Evolutionary conservation across 1,140 invertebrate species (phyloP).

Genomic region (Mactra quadrangularis): DNA sequence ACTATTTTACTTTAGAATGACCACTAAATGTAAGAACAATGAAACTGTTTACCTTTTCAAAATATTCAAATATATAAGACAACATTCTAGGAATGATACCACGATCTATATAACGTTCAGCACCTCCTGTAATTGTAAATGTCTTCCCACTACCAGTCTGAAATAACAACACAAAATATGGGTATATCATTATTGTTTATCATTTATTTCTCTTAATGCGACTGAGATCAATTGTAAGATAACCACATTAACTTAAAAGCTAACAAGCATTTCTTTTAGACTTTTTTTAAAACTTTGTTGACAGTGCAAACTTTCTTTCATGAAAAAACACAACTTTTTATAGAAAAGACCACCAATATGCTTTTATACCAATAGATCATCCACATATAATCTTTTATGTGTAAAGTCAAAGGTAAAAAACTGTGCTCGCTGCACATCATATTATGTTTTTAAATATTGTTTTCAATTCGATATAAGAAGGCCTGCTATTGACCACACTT

Average conservation of each 20-base stretch:
- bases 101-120: constrained; percentile 81
- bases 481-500: too few relatives aligned
- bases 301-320: too few relatives aligned
- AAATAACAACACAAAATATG: background rate
- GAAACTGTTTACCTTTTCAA: constrained; percentile 76
- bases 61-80: constrained; percentile 83
- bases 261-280: background rate
- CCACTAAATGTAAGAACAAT: too few relatives aligned
- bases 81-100: constrained; percentile 84
- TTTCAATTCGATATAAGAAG: too few relatives aligned
- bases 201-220: background rate
- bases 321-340: too few relatives aligned
- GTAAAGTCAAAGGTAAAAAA: too few relatives aligned
- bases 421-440: too few relatives aligned
- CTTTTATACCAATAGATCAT: too few relatives aligned
- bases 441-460: too few relatives aligned
- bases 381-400: too few relatives aligned
- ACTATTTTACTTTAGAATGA: too few relatives aligned
- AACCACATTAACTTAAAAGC: background rate
- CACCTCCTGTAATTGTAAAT: constrained; percentile 84
- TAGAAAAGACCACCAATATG: too few relatives aligned
- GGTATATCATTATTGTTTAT: background rate
- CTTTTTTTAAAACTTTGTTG: background rate
- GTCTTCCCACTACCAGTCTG: constrained; percentile 85
- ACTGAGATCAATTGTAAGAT: background rate